Evolutionary conservation across 2,888 invertebrate genomes (phyloP), one percentile per base, ranked within the genome.

Genomic region (Hypomecis atomaria): DNA sequence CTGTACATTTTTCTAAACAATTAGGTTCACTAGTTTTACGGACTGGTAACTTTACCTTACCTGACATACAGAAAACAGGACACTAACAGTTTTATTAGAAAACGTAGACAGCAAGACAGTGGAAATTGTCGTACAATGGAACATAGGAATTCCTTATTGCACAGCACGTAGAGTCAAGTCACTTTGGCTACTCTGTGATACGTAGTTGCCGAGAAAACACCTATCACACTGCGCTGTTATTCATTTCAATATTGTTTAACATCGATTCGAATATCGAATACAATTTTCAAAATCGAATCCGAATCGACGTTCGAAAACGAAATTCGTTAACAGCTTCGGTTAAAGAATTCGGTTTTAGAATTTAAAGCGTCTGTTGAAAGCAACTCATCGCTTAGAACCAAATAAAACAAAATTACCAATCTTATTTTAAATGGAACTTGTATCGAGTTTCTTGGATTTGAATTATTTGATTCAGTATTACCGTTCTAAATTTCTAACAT

Each of bases 91-190:
- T 47, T 48, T 56, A 47, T 40, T 40, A 45, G 47, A 47, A 56
- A 33, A 40, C 11, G 55, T 50, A 43, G 34, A 49, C 48, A 44
- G 2, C 43, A 33, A 50, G 62, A 57, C 45, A 38, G 63, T 59
- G 54, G 49, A 58, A 58, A 53, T 23, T 58, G 50, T 47, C 62
- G 43, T 43, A 58, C 34, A 45, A 23, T 53, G 38, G 44, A 52
- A 52, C 23, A 37, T 13, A 37, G 44, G 40, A 55, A 62, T 62
- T 62, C 50, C 55, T 55, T 54, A 48, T 62, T 54, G 48, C 45
- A 50, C 33, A 54, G 33, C 57, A 40, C 56, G 48, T 49, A 49
- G 48, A 43, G 23, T 53, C 23, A n/a, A 52, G 52, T 40, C 40
- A 10, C 40, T 10, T 36, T 33, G 23, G 43, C 43, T 66, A 62